Conservation (phyloP, 2,113 vertebrate genomes). For the Notechis scutatus region DNA sequence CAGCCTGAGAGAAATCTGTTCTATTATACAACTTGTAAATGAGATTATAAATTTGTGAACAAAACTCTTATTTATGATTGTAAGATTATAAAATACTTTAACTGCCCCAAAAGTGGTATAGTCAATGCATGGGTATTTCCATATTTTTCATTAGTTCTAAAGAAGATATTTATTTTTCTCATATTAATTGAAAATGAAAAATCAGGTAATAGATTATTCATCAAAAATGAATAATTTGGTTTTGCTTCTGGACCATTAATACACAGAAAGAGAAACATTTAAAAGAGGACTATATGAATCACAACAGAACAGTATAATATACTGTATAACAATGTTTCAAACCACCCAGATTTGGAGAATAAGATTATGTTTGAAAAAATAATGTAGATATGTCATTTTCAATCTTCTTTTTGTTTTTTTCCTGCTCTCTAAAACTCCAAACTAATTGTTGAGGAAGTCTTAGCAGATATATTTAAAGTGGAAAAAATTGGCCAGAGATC, state of each 20-base stretch:
- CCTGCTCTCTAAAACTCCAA: background rate
- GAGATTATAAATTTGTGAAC: background rate
- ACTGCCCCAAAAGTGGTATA: background rate
- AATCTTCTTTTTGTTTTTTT: background rate
- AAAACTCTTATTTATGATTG: background rate
- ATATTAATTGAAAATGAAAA: background rate
- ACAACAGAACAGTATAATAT: background rate
- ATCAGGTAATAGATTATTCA: background rate
- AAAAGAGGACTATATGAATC: background rate
- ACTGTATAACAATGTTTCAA: background rate
- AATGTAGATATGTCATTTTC: background rate
- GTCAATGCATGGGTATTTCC: background rate
- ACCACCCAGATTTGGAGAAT: background rate
- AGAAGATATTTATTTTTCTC: background rate
- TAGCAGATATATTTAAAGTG: background rate
- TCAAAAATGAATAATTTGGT: background rate
- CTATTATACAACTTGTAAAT: background rate
- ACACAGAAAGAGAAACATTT: background rate
- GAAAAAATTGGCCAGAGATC: conserved; percentile 18
- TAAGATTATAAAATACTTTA: background rate
- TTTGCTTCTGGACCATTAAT: background rate
- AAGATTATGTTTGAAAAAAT: background rate
- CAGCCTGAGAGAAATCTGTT: background rate
- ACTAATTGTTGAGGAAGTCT: background rate
- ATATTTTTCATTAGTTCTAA: background rate